Evolutionary conservation across 2,797 vertebrate genomes (phyloP).

Genomic region (Nyctibius grandis): DNA sequence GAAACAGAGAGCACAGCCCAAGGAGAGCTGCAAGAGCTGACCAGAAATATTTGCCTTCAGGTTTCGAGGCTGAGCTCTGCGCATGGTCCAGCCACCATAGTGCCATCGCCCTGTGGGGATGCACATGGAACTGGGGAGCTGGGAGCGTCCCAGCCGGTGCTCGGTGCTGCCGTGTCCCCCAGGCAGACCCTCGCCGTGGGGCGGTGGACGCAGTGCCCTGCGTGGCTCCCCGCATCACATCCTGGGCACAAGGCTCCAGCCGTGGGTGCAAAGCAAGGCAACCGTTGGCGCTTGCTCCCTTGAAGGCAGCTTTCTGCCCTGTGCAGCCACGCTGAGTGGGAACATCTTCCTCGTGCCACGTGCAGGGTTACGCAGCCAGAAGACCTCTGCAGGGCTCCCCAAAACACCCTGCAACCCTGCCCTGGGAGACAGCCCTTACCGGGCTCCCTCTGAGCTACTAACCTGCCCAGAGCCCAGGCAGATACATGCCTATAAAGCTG

Average conservation of each 20-base stretch:
- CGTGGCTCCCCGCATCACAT: background rate
- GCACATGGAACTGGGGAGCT: background rate
- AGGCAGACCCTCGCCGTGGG: background rate
- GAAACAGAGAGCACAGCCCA: background rate
- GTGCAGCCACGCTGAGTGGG: background rate
- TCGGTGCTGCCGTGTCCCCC: background rate
- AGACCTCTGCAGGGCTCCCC: background rate
- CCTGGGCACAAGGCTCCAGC: background rate
- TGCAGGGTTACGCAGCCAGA: background rate
- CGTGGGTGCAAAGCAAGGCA: background rate
- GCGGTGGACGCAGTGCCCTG: accelerated
- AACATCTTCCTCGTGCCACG: background rate
- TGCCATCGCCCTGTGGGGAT: conserved; percentile 1
- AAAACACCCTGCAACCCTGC: background rate
- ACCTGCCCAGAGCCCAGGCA: background rate
- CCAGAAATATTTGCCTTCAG: background rate
- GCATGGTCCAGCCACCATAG: background rate
- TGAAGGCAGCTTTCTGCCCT: background rate
- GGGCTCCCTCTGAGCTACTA: background rate
- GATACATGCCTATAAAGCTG: background rate
- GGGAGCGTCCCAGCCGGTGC: background rate
- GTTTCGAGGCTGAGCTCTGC: background rate
- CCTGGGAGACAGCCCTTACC: background rate
- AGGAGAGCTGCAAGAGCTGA: background rate
- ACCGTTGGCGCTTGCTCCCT: background rate